A percentile compares a stretch with the other conserved stretches of the same genome.
Conservation (phyloP, 1,140 invertebrate species). For the Bombus impatiens region DNA sequence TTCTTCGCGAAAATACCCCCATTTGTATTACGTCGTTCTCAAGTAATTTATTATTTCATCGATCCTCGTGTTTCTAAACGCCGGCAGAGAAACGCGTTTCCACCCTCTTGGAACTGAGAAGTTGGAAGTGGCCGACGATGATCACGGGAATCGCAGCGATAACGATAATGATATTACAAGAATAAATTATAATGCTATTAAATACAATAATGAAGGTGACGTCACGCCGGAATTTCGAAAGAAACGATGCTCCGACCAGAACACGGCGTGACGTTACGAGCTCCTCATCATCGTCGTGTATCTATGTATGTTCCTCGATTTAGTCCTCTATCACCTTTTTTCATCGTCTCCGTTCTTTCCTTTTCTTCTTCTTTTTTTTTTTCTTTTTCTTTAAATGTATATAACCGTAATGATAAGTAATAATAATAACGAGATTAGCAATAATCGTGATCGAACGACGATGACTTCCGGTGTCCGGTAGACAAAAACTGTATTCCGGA, state of each 20-base stretch:
- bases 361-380: not conserved
- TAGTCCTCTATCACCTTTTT: not conserved
- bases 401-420: slow-evolving; percentile 47
- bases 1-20: not conserved
- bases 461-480: not conserved
- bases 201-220: slow-evolving; percentile 62
- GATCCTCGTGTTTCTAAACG: not conserved
- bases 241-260: slow-evolving; percentile 2
- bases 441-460: slow-evolving; percentile 43
- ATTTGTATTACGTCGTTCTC: not conserved
- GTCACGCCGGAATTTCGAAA: slow-evolving; percentile 51
- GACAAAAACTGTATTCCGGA: not conserved
- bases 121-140: slow-evolving; percentile 49
- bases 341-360: not conserved
- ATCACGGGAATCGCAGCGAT: slow-evolving; percentile 68
- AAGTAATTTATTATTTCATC: not conserved
- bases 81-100: not conserved
- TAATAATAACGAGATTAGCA: slow-evolving; percentile 57
- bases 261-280: slow-evolving; percentile 40
- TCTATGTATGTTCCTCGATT: not conserved
- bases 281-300: slow-evolving; percentile 23
- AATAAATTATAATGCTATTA: slow-evolving; percentile 68
- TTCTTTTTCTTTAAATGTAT: slow-evolving; percentile 15
- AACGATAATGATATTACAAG: slow-evolving; percentile 74
- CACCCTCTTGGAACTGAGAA: not conserved